Conservation (phyloP, 2,797 vertebrate species). For the Pterois miles region DNA sequence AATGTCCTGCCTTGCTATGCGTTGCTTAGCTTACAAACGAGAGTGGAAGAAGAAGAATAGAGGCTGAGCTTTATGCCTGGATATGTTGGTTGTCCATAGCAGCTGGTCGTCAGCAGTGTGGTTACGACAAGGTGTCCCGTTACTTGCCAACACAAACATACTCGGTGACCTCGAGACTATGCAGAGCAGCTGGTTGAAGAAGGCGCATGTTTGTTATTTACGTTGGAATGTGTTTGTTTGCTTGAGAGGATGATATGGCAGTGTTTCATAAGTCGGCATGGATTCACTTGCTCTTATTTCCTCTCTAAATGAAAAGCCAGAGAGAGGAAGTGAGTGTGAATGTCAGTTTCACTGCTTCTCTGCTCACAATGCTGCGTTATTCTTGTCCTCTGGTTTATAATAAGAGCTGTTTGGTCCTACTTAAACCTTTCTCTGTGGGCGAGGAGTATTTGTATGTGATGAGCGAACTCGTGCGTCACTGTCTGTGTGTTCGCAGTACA, state of each 20-base stretch:
- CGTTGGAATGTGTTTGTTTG: conserved; percentile 6
- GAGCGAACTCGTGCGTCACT: background rate
- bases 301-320: conserved; percentile 9
- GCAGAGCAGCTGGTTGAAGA: conserved; percentile 26
- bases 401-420: conserved; percentile 43
- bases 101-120: conserved; percentile 41
- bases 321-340: conserved; percentile 45
- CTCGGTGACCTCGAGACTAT: conserved; percentile 36
- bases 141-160: conserved; percentile 47
- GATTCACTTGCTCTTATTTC: conserved; percentile 14
- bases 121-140: conserved; percentile 48
- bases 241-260: background rate
- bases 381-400: conserved; percentile 59
- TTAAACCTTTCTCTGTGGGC: conserved; percentile 37
- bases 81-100: conserved; percentile 20
- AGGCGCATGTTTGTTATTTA: conserved; percentile 3
- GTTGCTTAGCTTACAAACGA: background rate
- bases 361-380: conserved; percentile 50
- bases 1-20: too few species aligned
- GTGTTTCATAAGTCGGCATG: conserved; percentile 5
- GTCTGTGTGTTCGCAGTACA: conserved; percentile 34
- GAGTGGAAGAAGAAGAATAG: background rate
- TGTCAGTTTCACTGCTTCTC: conserved; percentile 39
- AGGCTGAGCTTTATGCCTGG: conserved; percentile 2
- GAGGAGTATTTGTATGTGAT: background rate